Evolutionary conservation across 2,888 invertebrate species (phyloP), one percentile per base, ranked within the genome.

Genomic region (Merodon equestris): DNA sequence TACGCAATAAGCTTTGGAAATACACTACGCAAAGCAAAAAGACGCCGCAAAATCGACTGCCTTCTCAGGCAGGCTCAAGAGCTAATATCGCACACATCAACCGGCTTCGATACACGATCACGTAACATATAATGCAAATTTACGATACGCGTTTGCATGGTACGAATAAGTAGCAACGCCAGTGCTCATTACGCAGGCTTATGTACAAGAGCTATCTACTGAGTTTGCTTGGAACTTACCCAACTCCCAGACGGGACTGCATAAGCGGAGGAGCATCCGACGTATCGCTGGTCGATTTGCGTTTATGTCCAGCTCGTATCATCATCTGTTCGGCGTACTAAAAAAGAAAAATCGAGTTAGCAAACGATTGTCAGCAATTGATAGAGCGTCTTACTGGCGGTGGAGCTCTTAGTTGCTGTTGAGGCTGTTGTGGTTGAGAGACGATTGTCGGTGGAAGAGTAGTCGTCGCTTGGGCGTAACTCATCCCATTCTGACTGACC

Each of bases 191-290:
- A n/a, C n/a, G n/a, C n/a, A n/a, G n/a, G n/a, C n/a, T n/a, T n/a
- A n/a, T n/a, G n/a, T n/a, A n/a, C n/a, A n/a, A n/a, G n/a, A n/a
- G n/a, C 27, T 27, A 27, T 27, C 27, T 27, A 7, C 27, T 27
- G 27, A 27, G n/a, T n/a, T n/a, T n/a, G n/a, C n/a, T 27, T 27
- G 40, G 15, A n/a, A 66, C 81, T 75, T 75, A 81, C 81, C 81
- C 81, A 15, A 81, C 61, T 51, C 81, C 81, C 36, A 81, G 60
- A 66, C 75, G 61, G 0, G 81, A 36, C 61, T 81, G 81, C 27
- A 61, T 51, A n/a, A 45, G 61, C 14, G 81, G 66, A 10, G 81
- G 71, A 7, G 75, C 75, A 13, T 81, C 81, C 9, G 64, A 44
- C 1, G 61, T 18, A 19, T 81, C 81, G 12, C 61, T 75, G 5